Evolutionary conservation across 2,113 vertebrate species (phyloP), one percentile per base, ranked within the genome.

Genomic region (Leptobrachium leishanense): DNA sequence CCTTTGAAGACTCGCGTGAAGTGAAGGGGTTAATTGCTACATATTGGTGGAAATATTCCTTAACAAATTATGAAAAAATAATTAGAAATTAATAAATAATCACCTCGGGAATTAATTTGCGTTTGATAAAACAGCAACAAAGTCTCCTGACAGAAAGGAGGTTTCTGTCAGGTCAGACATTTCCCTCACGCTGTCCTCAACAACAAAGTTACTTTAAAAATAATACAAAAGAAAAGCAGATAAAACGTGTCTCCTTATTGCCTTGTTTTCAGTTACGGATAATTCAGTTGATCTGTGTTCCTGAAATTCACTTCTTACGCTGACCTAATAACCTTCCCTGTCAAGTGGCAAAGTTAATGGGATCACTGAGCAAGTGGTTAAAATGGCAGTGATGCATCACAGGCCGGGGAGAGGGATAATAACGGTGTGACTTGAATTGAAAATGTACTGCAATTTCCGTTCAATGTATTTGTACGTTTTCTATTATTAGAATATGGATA

Each of bases 401-500:
- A 68, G 77, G 74, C 77, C 62, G 50, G 72, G 71, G 71, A 80
- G 74, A 72, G 73, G 71, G 68, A 67, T 79, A 80, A 80, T 80
- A 80, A 79, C 68, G 5, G 50, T 74, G 77, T 80, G 77, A 74
- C 71, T 74, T 10, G 77, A 74, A 80, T 80, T 74, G 71, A 74
- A 80, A 80, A 68, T 72, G 64, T 66, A 68, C 43, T 42, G 50
- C 57, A 50, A 80, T 80, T 80, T 74, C 63, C 77, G 73, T 66
- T 74, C 64, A 80, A 80, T 74, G 77, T 74, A 74, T 74, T 74
- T 63, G 63, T 74, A 31, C 71, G 72, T 74, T 74, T 80, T 67
- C 77, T 80, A 80, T 80, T 80, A 80, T 80, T 80, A 80, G 77
- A 80, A 80, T 80, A 80, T 80, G 77, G 77, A 80, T 74, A 80